Conservation (phyloP, 1,140 invertebrate genomes). For the Papilio machaon region DNA sequence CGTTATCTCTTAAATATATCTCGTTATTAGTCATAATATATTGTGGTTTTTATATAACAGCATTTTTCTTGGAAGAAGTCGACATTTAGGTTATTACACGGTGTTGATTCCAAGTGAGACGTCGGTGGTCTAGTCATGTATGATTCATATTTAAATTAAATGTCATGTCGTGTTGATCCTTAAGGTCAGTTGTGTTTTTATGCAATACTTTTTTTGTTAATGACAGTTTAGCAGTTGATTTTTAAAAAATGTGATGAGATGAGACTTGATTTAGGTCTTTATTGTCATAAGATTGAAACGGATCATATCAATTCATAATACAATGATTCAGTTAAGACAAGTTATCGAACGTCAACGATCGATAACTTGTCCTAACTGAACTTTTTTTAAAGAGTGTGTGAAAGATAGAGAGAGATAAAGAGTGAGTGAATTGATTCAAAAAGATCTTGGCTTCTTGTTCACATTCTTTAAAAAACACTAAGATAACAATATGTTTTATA, state of each 20-base stretch:
- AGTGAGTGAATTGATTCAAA: too few species aligned
- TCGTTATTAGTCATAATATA: conserved; percentile 41
- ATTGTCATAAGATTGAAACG: background rate
- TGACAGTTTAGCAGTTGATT: background rate
- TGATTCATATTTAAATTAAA: conserved; percentile 44
- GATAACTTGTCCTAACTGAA: too few species aligned
- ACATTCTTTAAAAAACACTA: background rate
- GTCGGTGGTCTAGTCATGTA: conserved; percentile 29
- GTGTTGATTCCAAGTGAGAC: conserved; percentile 32
- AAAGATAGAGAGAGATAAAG: too few species aligned
- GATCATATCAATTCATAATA: background rate
- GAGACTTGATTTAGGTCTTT: background rate
- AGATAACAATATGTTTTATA: background rate
- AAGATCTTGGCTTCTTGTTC: too few species aligned
- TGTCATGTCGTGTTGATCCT: conserved; percentile 16
- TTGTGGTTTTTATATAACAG: conserved; percentile 43
- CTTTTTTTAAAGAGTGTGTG: too few species aligned
- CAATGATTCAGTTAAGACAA: conserved; percentile 2
- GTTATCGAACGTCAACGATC: background rate
- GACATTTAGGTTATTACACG: conserved; percentile 39
- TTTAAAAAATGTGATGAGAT: background rate
- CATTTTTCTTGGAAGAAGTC: conserved; percentile 41
- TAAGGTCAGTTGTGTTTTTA: conserved; percentile 5
- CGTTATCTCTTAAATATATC: conserved; percentile 40
- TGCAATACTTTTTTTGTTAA: background rate